Evolutionary conservation across 2,888 invertebrate genomes (phyloP).

Genomic region (Pheosia gnoma): DNA sequence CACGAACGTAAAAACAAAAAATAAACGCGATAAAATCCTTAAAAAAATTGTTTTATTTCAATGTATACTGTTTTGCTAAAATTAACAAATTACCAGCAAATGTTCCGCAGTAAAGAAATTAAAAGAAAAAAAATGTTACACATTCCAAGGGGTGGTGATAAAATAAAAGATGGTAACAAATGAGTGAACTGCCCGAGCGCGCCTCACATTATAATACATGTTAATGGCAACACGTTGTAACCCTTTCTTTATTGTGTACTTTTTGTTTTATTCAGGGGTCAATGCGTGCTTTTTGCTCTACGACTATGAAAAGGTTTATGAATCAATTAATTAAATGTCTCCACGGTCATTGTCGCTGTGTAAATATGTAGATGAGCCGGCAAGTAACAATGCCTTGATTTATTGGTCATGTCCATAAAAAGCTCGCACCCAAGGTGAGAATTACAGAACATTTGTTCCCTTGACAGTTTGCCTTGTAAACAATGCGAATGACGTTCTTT

Average conservation of each 20-base stretch:
- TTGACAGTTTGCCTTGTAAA: constrained; percentile 47
- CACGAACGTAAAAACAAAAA: too few relatives aligned
- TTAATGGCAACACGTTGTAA: constrained; percentile 77
- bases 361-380: constrained; percentile 79
- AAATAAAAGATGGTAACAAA: constrained; percentile 74
- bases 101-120: constrained; percentile 35
- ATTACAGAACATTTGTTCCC: constrained; percentile 55
- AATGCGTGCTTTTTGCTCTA: constrained; percentile 73
- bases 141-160: constrained; percentile 56
- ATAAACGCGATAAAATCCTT: too few relatives aligned
- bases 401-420: constrained; percentile 67
- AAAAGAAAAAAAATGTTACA: constrained; percentile 43
- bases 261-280: constrained; percentile 81
- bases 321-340: constrained; percentile 84
- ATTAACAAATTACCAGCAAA: constrained; percentile 10
- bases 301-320: constrained; percentile 78
- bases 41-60: too few relatives aligned
- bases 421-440: constrained; percentile 71
- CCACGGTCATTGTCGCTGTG: constrained; percentile 79
- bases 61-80: too few relatives aligned
- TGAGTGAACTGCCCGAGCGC: constrained; percentile 70
- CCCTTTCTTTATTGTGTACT: constrained; percentile 72
- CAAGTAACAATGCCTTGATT: constrained; percentile 78
- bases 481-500: constrained; percentile 45
- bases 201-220: constrained; percentile 71